Conservation (phyloP, 2,888 invertebrate species). For the Heliconius sara region DNA sequence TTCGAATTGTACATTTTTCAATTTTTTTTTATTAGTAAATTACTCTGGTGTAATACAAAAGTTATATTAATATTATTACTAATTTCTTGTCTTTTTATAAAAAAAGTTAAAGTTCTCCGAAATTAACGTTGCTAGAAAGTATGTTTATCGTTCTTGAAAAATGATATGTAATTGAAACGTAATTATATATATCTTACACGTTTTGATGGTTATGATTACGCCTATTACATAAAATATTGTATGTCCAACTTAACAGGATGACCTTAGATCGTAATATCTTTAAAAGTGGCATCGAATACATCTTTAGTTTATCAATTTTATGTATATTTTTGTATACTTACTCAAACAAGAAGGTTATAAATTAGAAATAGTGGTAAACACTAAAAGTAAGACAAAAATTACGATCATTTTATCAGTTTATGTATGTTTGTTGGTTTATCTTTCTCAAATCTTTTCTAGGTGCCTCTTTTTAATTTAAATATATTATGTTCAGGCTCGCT, state of each 20-base stretch:
- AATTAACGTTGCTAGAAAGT: background rate
- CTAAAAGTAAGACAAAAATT: no score
- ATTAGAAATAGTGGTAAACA: background rate
- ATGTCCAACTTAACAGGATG: conserved; percentile 11
- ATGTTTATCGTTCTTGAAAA: conserved; percentile 3
- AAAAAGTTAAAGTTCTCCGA: background rate
- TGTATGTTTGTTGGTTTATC: no score
- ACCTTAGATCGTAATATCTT: background rate
- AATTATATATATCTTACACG: conserved; percentile 42
- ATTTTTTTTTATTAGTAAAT: background rate
- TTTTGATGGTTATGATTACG: conserved; percentile 42
- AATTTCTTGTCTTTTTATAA: background rate
- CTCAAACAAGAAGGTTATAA: background rate
- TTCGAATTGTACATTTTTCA: no score
- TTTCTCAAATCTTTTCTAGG: no score
- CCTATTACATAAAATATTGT: conserved; percentile 40
- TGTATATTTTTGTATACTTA: background rate
- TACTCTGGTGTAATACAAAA: background rate
- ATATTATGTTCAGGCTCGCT: no score
- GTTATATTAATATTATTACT: no score
- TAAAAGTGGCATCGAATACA: background rate
- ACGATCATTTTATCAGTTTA: no score
- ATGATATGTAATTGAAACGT: conserved; percentile 26
- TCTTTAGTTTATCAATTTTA: background rate
- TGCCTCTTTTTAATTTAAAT: no score